Base-by-base conservation (phyloP, 2,113 vertebrate genomes). In the Aramus guarauna region DNA sequence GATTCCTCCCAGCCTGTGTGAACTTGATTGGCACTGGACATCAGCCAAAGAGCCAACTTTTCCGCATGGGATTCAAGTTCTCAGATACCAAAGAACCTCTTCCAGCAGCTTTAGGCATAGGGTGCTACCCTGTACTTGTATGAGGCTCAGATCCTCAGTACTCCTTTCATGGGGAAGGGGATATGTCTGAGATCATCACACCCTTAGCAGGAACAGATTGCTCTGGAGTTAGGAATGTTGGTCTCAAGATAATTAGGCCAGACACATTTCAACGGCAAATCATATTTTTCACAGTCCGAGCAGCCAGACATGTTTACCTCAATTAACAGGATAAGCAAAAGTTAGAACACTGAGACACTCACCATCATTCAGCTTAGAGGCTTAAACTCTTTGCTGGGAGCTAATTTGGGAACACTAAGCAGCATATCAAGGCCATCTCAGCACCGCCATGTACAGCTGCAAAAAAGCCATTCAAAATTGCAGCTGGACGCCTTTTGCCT, bases 281-380 rank as follows among this genome's bases (percentile, higher is more conserved):
- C 4, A 0, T 88, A 92, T 96, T 96, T 91, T 95, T 92, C 73
- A 92, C 87, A 77, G 91, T 85, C 55, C 53, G 0, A 85, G 76
- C 56, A 90, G 79, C 72, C 59, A 66, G 82, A 86, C 81, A 15
- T 48, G 52, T 97, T 96, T 91, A 88, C 89, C 60, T 88, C 91
- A 82, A 81, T 92, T 97, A 92, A 82, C 87, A 96, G 88, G 68
- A 58, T 15, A 93, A 94, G 84, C 64, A 92, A 79, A 92, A 95
- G 45, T 88, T 86, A 84, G 68, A 94, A 62, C 78, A 72, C 47
- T 67, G 85, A 82, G 91, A 79, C 52, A 67, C 55, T 59, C 64
- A 52, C 58, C 85, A 63, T 68, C 55, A 36, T 92, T 92, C 91
- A 87, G 59, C 27, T 95, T n/a, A 81, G 72, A 90, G 81, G 52